phyloP scores from a whole-genome alignment of 1,140 invertebrate species.

The Plodia interpunctella region DNA sequence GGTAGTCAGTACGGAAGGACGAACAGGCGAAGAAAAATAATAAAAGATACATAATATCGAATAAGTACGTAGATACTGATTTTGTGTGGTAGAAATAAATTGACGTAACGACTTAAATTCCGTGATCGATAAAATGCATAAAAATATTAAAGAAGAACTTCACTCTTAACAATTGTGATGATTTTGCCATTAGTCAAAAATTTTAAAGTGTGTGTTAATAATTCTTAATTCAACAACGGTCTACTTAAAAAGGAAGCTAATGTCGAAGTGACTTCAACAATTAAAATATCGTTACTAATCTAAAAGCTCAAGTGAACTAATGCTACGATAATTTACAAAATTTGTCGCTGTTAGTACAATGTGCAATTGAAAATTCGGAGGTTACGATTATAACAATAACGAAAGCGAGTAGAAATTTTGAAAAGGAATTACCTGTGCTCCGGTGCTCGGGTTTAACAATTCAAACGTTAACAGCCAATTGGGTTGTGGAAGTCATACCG shows the following conservation, averaged over 20 bases:
- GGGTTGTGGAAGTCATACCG: slow-evolving; percentile 8
- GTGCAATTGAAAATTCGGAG: background rate
- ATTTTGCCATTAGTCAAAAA: slow-evolving; percentile 75
- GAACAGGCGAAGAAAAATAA: slow-evolving; percentile 42
- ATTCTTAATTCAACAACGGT: slow-evolving; percentile 35
- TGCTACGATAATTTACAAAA: slow-evolving; percentile 23
- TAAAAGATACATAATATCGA: slow-evolving; percentile 34
- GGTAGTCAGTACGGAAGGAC: slow-evolving; percentile 36
- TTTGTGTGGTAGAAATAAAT: slow-evolving; percentile 39
- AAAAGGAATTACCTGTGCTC: slow-evolving; percentile 58
- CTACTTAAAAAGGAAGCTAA: slow-evolving; percentile 50
- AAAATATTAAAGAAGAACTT: slow-evolving; percentile 38
- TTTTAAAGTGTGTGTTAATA: slow-evolving; percentile 41
- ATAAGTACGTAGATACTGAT: slow-evolving; percentile 29
- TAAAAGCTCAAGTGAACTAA: slow-evolving; percentile 42
- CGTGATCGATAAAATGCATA: slow-evolving; percentile 47
- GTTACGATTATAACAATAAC: background rate
- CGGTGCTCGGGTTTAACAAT: slow-evolving; percentile 38
- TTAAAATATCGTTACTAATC: slow-evolving; percentile 40
- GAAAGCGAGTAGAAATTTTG: slow-evolving; percentile 27
- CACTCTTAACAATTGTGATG: slow-evolving; percentile 74
- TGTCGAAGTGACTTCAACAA: slow-evolving; percentile 29
- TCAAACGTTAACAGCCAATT: slow-evolving; percentile 16
- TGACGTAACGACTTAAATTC: slow-evolving; percentile 32
- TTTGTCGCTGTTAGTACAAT: background rate